Base-by-base conservation (phyloP, 2,113 vertebrate genomes). In the Struthio camelus region DNA sequence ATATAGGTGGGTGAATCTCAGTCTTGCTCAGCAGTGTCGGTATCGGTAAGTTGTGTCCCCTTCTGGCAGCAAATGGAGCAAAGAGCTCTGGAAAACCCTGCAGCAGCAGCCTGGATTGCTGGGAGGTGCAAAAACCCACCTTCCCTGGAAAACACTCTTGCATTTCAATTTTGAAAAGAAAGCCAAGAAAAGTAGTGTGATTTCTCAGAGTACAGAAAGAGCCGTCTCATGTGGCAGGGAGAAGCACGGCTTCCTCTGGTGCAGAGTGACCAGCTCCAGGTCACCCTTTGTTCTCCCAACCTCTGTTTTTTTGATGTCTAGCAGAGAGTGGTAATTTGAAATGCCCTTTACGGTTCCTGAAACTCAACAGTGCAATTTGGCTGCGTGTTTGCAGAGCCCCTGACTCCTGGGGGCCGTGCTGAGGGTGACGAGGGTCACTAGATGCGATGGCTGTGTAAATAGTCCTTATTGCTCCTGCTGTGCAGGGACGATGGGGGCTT, bases 401-500 rank as follows among this genome's bases (percentile, higher is more conserved):
- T 1, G 15, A 59, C 53, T 32, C 48, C 34, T 18, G 32, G 71
- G 23, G 30, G 5, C 25, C 38, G 28, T 83, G 72, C 65, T 56
- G 78, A 24, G 72, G 59, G 5, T 19, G 73, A 48, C 48, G 24
- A 75, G 80, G 48, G 8, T 15, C 32, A 2, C 10, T 7, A 54
- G 36, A 5, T 5, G 10, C 6, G 19, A 27, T 28, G 11, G 8
- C 62, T 59, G 8, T 4, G 4, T 28, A 56, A 72, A 30, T 72
- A 61, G 50, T 16, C 3, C 0, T 50, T 61, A 6, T 40, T 46
- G 32, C 34, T 22, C 19, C 18, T 58, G 48, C 36, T 0, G 1
- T 51, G 56, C 28, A 5, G 32, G 36, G 61, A 8, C 0, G 2
- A 13, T 42, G 48, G 54, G 48, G 46, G 51, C 15, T 79, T 30